Evolutionary conservation across 2,888 invertebrate genomes (phyloP).

Genomic region (Chelonus formosanus): DNA sequence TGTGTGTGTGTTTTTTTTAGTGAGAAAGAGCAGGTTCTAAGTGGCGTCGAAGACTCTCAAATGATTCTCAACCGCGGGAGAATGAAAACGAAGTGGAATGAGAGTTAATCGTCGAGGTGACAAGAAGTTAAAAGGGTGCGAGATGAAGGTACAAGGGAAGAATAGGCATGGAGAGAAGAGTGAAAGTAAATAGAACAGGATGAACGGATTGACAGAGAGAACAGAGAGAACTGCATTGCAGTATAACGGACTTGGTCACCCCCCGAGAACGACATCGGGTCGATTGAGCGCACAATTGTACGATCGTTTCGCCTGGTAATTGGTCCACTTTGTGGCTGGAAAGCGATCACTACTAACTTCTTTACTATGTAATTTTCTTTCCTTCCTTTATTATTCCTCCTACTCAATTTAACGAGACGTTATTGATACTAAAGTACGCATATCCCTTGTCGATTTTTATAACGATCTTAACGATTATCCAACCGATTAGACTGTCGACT

Average conservation of each 20-base stretch:
- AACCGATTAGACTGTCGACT: too few relatives aligned
- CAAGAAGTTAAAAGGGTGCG: conserved; percentile 22
- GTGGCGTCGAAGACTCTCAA: conserved; percentile 3
- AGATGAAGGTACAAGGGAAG: conserved; percentile 6
- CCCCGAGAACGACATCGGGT: conserved; percentile 16
- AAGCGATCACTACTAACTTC: conserved; percentile 21
- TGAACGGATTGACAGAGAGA: conserved; percentile 23
- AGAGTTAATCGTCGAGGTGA: conserved; percentile 17
- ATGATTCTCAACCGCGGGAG: conserved; percentile 1
- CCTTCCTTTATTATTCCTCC: conserved; percentile 5
- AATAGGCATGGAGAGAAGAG: not conserved
- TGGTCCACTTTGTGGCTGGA: conserved; percentile 30
- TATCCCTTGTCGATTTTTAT: too few relatives aligned
- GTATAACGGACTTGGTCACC: conserved; percentile 24
- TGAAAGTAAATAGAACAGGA: conserved; percentile 1
- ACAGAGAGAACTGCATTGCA: conserved; percentile 28
- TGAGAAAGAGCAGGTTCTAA: not conserved
- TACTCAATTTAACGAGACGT: not conserved
- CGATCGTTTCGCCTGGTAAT: conserved; percentile 24
- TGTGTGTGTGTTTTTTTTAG: not conserved
- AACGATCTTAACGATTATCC: too few relatives aligned
- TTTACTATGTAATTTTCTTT: not conserved
- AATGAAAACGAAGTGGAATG: conserved; percentile 1
- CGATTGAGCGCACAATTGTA: conserved; percentile 24
- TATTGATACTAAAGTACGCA: not conserved